Conservation (phyloP, 2,797 vertebrate genomes). For the Lepilemur septentrionalis region DNA sequence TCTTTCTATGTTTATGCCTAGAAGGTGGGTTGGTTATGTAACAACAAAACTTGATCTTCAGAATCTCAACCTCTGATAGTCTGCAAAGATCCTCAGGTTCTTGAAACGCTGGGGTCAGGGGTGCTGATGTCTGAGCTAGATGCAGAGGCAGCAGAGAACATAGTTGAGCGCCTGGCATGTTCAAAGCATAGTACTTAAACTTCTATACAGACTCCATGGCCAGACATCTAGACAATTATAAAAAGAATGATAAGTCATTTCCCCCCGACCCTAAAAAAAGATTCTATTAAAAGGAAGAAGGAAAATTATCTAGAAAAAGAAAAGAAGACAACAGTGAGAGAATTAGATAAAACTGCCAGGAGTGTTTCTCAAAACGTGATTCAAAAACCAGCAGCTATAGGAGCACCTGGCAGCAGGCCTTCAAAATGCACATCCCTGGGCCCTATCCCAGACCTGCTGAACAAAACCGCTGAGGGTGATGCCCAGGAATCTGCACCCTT, state of each 20-base stretch:
- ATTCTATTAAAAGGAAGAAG: background rate
- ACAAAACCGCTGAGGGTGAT: background rate
- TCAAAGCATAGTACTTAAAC: background rate
- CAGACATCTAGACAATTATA: background rate
- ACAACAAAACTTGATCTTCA: background rate
- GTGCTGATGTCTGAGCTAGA: too few species aligned
- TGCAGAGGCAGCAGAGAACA: background rate
- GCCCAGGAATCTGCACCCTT: background rate
- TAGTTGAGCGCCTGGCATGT: background rate
- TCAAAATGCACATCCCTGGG: background rate
- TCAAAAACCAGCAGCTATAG: background rate
- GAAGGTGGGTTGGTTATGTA: background rate
- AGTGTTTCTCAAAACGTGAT: background rate
- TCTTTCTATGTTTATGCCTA: background rate
- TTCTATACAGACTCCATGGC: background rate
- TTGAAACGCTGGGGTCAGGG: background rate
- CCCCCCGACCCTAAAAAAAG: background rate
- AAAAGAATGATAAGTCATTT: background rate
- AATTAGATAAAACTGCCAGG: background rate
- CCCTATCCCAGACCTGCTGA: background rate
- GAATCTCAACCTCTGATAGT: background rate
- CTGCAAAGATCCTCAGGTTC: background rate
- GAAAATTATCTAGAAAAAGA: background rate
- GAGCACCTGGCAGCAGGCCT: background rate
- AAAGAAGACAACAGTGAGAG: background rate